These are phyloP conservation scores for Lepus europaeus DNA, from an alignment of 2,113 vertebrate genomes.

Conservation along the genomic window DNA sequence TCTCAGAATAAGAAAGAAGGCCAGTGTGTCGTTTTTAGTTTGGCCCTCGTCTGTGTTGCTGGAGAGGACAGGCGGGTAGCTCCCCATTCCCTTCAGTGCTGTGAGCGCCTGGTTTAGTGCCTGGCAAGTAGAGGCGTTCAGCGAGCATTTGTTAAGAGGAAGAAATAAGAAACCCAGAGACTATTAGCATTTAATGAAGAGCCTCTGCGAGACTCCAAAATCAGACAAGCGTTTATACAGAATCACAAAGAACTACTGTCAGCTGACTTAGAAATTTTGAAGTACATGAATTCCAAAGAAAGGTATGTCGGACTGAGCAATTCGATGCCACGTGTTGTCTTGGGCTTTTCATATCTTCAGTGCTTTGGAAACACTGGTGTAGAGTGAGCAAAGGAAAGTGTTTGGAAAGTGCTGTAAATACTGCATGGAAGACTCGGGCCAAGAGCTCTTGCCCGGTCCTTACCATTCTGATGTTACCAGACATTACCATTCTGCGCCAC, in stretches of 20 bases:
- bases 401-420: background rate
- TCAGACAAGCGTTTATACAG: background rate
- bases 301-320: background rate
- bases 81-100: too few relatives aligned
- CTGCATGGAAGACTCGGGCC: rapidly evolving
- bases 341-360: background rate
- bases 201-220: background rate
- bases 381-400: background rate
- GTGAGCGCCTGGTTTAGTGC: background rate
- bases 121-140: background rate
- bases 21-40: too few relatives aligned
- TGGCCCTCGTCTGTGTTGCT: background rate
- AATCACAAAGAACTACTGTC: background rate
- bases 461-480: background rate
- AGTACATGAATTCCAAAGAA: background rate
- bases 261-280: background rate
- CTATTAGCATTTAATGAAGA: background rate
- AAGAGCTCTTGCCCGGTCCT: background rate
- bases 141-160: background rate
- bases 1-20: background rate
- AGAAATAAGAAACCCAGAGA: background rate
- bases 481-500: conserved; percentile 5
- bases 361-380: background rate
- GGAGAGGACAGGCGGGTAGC: too few relatives aligned
- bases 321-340: background rate